These are phyloP conservation scores for Orthonyx spaldingii DNA, from an alignment of 2,113 vertebrate species.

Conservation along the genomic window DNA sequence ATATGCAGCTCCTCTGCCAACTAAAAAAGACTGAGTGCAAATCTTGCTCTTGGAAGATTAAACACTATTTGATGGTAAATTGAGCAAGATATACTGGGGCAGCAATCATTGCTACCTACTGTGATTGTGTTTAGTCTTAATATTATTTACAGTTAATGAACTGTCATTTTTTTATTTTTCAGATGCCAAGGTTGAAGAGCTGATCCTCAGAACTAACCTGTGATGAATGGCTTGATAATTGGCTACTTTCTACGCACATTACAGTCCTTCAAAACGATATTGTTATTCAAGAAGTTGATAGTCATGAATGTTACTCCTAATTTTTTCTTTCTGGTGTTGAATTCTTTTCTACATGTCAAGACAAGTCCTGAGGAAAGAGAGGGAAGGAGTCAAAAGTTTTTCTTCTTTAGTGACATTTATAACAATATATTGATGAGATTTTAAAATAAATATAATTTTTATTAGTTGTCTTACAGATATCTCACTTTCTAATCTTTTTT, in stretches of 20 bases:
- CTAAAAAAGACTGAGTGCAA: background rate
- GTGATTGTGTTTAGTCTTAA: background rate
- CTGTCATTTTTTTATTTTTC: constrained; percentile 30
- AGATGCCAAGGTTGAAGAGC: constrained; percentile 14
- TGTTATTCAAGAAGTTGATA: background rate
- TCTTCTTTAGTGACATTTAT: background rate
- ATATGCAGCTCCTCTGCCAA: background rate
- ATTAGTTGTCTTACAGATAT: background rate
- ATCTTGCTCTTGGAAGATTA: background rate
- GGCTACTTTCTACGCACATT: background rate
- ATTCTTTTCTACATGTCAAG: background rate
- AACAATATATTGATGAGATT: background rate
- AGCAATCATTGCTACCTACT: constrained; percentile 3
- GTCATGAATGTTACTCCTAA: background rate
- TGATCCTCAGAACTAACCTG: background rate
- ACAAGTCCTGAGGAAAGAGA: background rate
- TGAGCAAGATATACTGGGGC: background rate
- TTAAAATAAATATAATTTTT: constrained; percentile 32
- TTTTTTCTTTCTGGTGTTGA: background rate
- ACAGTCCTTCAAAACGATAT: background rate
- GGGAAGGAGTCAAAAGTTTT: background rate
- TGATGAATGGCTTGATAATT: background rate
- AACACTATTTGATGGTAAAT: constrained; percentile 26
- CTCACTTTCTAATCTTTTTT: background rate
- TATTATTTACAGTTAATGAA: constrained; percentile 28